Percentiles rank a stretch among this genome's conserved stretches.
Conservation (phyloP, 2,888 invertebrate genomes). For the Conus canariensis region DNA sequence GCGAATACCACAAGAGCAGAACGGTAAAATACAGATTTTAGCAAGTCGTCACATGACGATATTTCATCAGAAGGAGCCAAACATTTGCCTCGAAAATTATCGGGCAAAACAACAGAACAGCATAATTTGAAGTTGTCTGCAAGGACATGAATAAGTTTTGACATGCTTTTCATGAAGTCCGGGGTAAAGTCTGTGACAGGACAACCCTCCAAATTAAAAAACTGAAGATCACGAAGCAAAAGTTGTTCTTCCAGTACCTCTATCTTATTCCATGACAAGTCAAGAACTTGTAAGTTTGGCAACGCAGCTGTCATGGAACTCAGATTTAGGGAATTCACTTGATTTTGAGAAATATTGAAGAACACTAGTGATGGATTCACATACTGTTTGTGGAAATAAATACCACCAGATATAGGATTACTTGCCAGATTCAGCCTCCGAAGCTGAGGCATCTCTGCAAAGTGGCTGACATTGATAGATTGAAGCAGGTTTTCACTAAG, state of each 20-base stretch:
- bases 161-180: neutral
- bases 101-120: slow-evolving; percentile 40
- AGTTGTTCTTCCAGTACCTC: neutral
- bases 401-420: neutral
- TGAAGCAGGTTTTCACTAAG: neutral
- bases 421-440: neutral
- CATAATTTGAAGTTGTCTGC: slow-evolving; percentile 46
- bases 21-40: slow-evolving; percentile 31
- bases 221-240: neutral
- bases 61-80: slow-evolving; percentile 41
- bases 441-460: neutral
- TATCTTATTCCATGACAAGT: slow-evolving; percentile 33
- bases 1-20: slow-evolving; percentile 31
- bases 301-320: neutral
- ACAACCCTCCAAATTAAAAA: slow-evolving; percentile 26
- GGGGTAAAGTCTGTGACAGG: neutral
- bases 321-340: neutral
- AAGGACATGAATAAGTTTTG: neutral
- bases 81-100: slow-evolving; percentile 29
- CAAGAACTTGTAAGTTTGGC: slow-evolving; percentile 28
- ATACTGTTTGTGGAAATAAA: neutral
- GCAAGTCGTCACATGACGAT: slow-evolving; percentile 44
- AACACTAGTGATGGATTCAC: neutral
- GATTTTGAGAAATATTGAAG: neutral
- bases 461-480: slow-evolving; percentile 30